Evolutionary conservation across 2,113 vertebrate species (phyloP).

Genomic region (Oncorhynchus nerka): DNA sequence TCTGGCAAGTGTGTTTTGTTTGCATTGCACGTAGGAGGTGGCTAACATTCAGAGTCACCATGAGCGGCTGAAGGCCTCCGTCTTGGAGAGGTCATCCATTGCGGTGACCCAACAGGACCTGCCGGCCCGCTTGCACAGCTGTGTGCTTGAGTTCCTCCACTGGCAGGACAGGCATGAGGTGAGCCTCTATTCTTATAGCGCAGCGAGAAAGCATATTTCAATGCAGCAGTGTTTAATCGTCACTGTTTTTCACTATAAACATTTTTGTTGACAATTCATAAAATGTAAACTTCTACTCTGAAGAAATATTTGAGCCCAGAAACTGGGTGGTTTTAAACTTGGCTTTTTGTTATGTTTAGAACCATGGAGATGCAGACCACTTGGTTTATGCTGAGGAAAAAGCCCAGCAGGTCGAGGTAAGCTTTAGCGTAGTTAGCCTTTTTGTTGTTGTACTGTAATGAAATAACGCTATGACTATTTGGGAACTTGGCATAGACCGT

Average conservation of each 20-base stretch:
- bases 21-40: slow-evolving; percentile 73
- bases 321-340: background rate
- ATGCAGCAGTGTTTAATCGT: too few species aligned
- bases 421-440: background rate
- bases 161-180: slow-evolving; percentile 80
- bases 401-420: slow-evolving; percentile 14
- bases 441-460: background rate
- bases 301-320: too few species aligned
- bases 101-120: slow-evolving; percentile 80
- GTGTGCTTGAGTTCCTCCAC: slow-evolving; percentile 74
- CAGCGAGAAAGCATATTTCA: too few species aligned
- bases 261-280: too few species aligned
- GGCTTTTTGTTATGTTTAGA: background rate
- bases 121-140: slow-evolving; percentile 65
- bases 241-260: too few species aligned
- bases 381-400: background rate
- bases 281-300: too few species aligned
- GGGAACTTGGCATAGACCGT: background rate
- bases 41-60: slow-evolving; percentile 85
- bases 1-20: background rate
- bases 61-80: slow-evolving; percentile 80
- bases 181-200: background rate
- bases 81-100: slow-evolving; percentile 67
- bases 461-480: background rate
- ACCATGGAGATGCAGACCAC: background rate